A percentile compares a stretch with the other conserved stretches of the same genome.
Evolutionary conservation across 2,888 invertebrate species (phyloP).

Genomic region (Caenorhabditis plicata): DNA sequence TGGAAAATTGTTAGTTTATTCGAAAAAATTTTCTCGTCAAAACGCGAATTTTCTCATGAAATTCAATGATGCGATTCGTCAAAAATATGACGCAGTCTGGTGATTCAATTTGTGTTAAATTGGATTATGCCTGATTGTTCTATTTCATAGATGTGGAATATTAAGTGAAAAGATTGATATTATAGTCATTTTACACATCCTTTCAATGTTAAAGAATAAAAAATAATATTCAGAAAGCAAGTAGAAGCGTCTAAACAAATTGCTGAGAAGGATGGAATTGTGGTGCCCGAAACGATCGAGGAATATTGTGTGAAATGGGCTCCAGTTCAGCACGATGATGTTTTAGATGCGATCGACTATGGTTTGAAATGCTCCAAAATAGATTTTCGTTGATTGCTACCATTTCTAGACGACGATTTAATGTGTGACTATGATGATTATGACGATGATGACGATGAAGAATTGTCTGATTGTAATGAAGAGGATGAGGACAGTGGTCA

Average conservation of each 20-base stretch:
- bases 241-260: constrained; percentile 90
- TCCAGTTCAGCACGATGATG: constrained; percentile 80
- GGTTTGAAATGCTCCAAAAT: constrained; percentile 72
- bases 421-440: constrained; percentile 43
- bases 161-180: no score
- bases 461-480: constrained; percentile 29
- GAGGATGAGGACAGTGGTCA: constrained; percentile 63
- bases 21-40: no score
- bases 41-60: no score
- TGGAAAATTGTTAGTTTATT: no score
- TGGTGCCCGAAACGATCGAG: constrained; percentile 93
- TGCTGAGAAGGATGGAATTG: constrained; percentile 93
- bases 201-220: not conserved
- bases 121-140: no score
- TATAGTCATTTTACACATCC: not conserved
- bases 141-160: no score
- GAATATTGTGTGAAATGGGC: constrained; percentile 91
- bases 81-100: no score
- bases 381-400: not conserved
- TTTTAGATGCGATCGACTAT: constrained; percentile 89
- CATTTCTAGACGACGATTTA: constrained; percentile 44
- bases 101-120: no score
- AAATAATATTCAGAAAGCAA: constrained; percentile 84
- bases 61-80: no score
- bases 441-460: constrained; percentile 42